Conservation (phyloP, 2,113 vertebrate species). For the Hippocampus comes region DNA sequence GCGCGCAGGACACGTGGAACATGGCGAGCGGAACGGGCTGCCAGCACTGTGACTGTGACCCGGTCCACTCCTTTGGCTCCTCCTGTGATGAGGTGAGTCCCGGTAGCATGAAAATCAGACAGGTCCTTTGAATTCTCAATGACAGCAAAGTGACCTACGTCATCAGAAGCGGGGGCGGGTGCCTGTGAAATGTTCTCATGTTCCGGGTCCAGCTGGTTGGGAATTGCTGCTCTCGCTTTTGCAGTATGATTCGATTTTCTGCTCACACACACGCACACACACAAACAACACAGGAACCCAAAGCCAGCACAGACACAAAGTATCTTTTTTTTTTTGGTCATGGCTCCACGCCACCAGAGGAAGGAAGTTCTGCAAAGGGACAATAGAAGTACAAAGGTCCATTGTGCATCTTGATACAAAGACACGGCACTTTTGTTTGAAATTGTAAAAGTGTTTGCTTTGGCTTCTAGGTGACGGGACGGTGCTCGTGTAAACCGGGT, state of each 20-base stretch:
- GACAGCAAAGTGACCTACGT: neutral
- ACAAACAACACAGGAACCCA: neutral
- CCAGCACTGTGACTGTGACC: constrained; percentile 78
- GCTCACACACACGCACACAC: constrained; percentile 1
- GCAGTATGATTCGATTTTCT: neutral
- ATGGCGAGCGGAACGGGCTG: constrained; percentile 82
- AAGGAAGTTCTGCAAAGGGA: constrained; percentile 61
- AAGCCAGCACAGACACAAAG: constrained; percentile 24
- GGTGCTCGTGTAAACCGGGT: constrained; percentile 87
- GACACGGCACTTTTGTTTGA: neutral
- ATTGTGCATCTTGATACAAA: constrained; percentile 27
- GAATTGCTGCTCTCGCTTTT: constrained; percentile 9
- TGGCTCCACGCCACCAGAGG: constrained; percentile 55
- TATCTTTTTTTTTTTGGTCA: constrained; percentile 47
- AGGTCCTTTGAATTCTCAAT: too few relatives aligned
- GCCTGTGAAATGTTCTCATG: constrained; percentile 21
- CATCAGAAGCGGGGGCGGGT: constrained; percentile 8
- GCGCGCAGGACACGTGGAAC: constrained; percentile 84
- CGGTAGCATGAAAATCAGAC: neutral
- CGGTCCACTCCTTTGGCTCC: constrained; percentile 70
- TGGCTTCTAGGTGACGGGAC: constrained; percentile 79
- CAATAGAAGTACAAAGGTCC: constrained; percentile 27
- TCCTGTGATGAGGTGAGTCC: constrained; percentile 80
- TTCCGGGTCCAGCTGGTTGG: constrained; percentile 45
- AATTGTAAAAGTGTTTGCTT: neutral